Evolutionary conservation across 1,140 invertebrate genomes (phyloP), one percentile per base, ranked within the genome.

Genomic region (Drosophila miranda): DNA sequence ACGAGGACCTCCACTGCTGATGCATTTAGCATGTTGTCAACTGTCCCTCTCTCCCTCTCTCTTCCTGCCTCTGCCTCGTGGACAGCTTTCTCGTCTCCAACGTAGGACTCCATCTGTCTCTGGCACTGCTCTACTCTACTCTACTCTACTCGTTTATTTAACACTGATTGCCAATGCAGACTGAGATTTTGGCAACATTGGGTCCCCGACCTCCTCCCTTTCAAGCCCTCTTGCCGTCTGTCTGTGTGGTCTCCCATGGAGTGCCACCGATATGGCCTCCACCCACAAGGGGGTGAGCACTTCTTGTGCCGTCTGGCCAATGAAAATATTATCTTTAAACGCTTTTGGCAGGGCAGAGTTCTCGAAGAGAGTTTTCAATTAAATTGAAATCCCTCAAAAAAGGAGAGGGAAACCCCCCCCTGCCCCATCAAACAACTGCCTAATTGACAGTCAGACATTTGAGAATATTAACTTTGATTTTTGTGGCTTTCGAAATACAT

Each of bases 161-260:
- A 86, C 80, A 84, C 80, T 84, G 80, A 84, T 84, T 84, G 81
- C 81, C 77, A 81, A 84, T 86, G 81, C 77, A 84, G 68, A 84
- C 81, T 77, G 63, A 79, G 63, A 79, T 77, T 84, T 77, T 60
- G 73, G 76, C 64, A 67, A 56, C 53, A 52, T 61, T 43, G 41
- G 52, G 48, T 26, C 46, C 52, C 42, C 26, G 42, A 42, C 52
- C 28, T 51, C 44, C 14, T 2, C n/a, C 34, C 5, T 11, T 38
- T 38, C 34, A 4, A 34, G 23, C 9, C 34, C 34, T 38, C 34
- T 11, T 11, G 13, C 6, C 26, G 14, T 13, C 21, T 23, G 21
- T 26, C 0, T 28, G 53, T 49, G 48, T 69, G 53, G 16, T 16
- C 16, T 16, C 50, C 53, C 11, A 38, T 11, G 11, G 34, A 38